Evolutionary conservation across 2,113 vertebrate species (phyloP).

Genomic region (Heteronetta atricapilla): DNA sequence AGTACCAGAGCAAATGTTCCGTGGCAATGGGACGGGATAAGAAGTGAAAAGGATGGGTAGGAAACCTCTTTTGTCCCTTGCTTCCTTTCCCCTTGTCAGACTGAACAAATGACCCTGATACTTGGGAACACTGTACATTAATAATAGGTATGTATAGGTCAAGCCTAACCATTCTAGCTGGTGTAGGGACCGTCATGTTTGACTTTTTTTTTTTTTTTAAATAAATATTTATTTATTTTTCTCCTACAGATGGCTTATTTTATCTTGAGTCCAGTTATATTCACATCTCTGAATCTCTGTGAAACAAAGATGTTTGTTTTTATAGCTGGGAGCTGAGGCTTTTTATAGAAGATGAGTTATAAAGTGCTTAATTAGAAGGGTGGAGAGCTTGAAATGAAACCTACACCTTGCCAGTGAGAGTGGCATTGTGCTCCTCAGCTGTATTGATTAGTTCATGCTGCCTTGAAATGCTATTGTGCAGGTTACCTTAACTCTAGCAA

Average conservation of each 20-base stretch:
- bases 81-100: neutral
- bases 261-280: neutral
- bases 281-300: neutral
- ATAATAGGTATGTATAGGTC: neutral
- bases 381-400: slow-evolving; percentile 19
- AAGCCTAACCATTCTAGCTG: neutral
- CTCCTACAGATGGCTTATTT: neutral
- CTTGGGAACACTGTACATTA: neutral
- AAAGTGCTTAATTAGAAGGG: slow-evolving; percentile 28
- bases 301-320: slow-evolving; percentile 14
- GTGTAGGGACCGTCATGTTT: neutral
- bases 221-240: no score
- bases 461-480: neutral
- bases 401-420: neutral
- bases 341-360: slow-evolving; percentile 3
- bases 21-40: neutral
- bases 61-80: neutral
- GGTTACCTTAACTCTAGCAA: slow-evolving; percentile 1
- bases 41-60: neutral
- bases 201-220: neutral
- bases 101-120: neutral
- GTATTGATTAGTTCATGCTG: slow-evolving; percentile 27
- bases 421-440: neutral
- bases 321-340: neutral
- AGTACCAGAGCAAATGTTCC: neutral